Percentiles rank a stretch among this genome's conserved stretches.
phyloP scores from a whole-genome alignment of 2,113 vertebrate species.

The Apus apus region DNA sequence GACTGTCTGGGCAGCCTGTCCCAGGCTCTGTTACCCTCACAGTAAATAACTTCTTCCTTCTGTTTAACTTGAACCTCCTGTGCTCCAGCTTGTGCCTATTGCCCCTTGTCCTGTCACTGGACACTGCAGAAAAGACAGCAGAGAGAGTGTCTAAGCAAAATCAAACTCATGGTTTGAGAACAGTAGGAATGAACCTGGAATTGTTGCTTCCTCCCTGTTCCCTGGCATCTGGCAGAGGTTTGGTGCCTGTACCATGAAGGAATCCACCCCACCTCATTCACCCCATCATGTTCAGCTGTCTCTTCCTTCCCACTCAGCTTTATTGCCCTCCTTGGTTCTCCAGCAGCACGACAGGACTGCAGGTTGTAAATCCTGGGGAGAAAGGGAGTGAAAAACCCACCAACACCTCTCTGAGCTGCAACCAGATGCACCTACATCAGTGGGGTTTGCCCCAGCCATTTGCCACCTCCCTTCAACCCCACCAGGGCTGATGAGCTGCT shows the following conservation, averaged over 20 bases:
- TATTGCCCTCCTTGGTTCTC: constrained; percentile 12
- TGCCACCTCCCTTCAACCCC: not conserved
- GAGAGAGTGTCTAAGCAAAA: not conserved
- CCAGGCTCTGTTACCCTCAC: too few species aligned
- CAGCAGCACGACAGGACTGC: not conserved
- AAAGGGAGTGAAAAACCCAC: not conserved
- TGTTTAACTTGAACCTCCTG: too few species aligned
- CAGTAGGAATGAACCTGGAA: accelerated
- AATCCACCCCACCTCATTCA: not conserved
- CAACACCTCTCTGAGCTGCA: not conserved
- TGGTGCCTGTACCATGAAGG: not conserved
- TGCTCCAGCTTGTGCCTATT: too few species aligned
- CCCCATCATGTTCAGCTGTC: not conserved
- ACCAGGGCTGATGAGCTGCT: not conserved
- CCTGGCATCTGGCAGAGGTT: not conserved
- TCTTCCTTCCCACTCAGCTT: accelerated
- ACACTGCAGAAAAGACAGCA: too few species aligned
- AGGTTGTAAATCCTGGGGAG: not conserved
- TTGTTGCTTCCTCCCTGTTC: accelerated
- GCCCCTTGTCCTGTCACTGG: too few species aligned
- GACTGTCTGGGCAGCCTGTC: too few species aligned
- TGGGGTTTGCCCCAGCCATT: accelerated
- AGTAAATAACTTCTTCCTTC: too few species aligned
- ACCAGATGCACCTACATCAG: not conserved
- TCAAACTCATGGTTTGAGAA: accelerated